These are phyloP conservation scores for Rhizomys pruinosus DNA, from an alignment of 2,113 vertebrate genomes.

Conservation along the genomic window DNA sequence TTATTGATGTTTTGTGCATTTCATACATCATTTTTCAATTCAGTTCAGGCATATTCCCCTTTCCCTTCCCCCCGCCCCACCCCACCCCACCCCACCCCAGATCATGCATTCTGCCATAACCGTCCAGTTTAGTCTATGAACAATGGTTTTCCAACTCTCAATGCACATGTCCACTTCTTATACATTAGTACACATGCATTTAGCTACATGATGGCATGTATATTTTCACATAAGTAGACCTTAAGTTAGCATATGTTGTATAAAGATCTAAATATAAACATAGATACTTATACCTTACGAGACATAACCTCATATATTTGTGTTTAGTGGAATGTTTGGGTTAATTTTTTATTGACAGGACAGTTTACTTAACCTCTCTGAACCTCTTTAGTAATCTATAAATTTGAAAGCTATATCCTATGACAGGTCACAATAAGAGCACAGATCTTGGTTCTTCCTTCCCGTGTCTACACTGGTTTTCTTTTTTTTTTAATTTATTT, in stretches of 20 bases:
- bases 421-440: not conserved
- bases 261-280: not conserved
- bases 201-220: not conserved
- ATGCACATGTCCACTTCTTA: not conserved
- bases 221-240: not conserved
- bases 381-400: not conserved
- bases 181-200: not conserved
- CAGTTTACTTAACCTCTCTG: not conserved
- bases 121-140: conserved; percentile 6
- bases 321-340: not conserved
- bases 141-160: not conserved
- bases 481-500: no score
- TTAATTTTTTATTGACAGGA: not conserved
- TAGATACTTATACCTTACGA: not conserved
- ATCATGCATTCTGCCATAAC: no score
- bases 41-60: no score
- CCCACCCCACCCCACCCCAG: no score
- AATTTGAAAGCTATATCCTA: not conserved
- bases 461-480: not conserved
- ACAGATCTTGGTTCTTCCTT: not conserved
- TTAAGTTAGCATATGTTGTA: not conserved
- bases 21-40: no score
- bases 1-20: no score
- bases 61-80: no score
- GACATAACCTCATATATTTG: not conserved